phyloP scores from a whole-genome alignment of 1,140 invertebrate species.

The Heliconius nattereri region DNA sequence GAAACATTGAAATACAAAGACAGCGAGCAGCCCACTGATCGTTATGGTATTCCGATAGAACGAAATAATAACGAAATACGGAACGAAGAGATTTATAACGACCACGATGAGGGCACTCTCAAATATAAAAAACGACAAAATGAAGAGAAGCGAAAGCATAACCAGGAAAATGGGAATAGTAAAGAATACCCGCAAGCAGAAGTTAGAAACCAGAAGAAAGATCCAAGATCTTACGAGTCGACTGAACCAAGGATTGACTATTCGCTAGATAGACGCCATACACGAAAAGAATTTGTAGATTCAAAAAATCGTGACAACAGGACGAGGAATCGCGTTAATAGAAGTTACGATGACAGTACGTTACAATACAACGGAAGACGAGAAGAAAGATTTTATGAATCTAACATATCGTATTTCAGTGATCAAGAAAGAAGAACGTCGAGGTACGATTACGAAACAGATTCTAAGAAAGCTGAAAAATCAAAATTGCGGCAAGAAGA shows the following conservation, averaged over 20 bases:
- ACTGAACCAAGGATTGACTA: constrained; percentile 79
- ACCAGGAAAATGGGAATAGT: constrained; percentile 63
- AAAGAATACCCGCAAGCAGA: constrained; percentile 73
- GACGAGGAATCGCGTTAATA: constrained; percentile 66
- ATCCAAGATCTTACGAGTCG: constrained; percentile 57
- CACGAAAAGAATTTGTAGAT: constrained; percentile 66
- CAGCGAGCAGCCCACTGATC: constrained; percentile 66
- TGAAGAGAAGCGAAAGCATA: constrained; percentile 73
- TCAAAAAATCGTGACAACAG: constrained; percentile 63
- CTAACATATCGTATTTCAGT: constrained; percentile 74
- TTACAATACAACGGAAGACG: constrained; percentile 72
- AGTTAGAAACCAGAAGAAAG: constrained; percentile 66
- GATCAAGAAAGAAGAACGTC: constrained; percentile 81
- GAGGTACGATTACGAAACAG: constrained; percentile 82
- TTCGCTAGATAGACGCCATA: constrained; percentile 68
- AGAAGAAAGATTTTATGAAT: constrained; percentile 81
- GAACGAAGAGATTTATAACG: constrained; percentile 64
- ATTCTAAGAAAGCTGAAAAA: constrained; percentile 82
- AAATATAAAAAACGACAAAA: constrained; percentile 77
- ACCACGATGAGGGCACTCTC: constrained; percentile 74
- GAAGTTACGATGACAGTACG: constrained; percentile 76
- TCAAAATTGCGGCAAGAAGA: constrained; percentile 79
- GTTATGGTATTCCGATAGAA: constrained; percentile 70
- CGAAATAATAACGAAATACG: constrained; percentile 66
- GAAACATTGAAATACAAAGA: constrained; percentile 78